These are phyloP conservation scores for Tetramorium bicarinatum DNA, from an alignment of 2,888 invertebrate genomes.

Conservation along the genomic window DNA sequence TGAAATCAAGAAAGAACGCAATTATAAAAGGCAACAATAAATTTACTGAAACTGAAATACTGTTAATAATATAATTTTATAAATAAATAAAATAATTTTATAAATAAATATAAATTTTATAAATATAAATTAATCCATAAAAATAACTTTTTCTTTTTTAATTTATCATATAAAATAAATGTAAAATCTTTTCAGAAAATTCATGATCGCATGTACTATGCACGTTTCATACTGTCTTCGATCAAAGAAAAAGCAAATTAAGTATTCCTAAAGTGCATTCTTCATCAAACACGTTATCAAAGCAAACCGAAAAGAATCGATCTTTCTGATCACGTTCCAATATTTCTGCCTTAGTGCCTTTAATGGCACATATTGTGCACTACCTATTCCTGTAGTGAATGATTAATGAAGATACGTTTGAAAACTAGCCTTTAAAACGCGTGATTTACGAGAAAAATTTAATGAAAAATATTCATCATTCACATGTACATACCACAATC, in stretches of 20 bases:
- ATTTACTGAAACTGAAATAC: not conserved
- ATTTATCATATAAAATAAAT: conserved; percentile 11
- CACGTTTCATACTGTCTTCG: not conserved
- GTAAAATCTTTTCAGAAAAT: not conserved
- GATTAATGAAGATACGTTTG: conserved; percentile 20
- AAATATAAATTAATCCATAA: not conserved
- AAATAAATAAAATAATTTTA: not conserved
- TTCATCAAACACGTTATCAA: not conserved
- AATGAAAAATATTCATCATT: not conserved
- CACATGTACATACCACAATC: not conserved
- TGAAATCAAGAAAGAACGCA: not conserved
- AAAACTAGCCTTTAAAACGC: not conserved
- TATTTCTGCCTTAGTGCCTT: not conserved
- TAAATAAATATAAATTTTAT: not conserved
- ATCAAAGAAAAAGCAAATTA: conserved; percentile 9
- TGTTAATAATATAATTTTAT: not conserved
- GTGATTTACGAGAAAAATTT: not conserved
- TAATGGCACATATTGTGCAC: conserved; percentile 2
- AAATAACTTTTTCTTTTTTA: not conserved
- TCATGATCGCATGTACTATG: not conserved
- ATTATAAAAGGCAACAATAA: not conserved
- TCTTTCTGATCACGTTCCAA: conserved; percentile 13
- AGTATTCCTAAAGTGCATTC: not conserved
- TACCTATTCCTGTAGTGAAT: conserved; percentile 11
- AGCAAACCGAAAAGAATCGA: not conserved